These are phyloP conservation scores for Chloroceryle amazona DNA, from an alignment of 2,797 vertebrate species.

Conservation along the genomic window DNA sequence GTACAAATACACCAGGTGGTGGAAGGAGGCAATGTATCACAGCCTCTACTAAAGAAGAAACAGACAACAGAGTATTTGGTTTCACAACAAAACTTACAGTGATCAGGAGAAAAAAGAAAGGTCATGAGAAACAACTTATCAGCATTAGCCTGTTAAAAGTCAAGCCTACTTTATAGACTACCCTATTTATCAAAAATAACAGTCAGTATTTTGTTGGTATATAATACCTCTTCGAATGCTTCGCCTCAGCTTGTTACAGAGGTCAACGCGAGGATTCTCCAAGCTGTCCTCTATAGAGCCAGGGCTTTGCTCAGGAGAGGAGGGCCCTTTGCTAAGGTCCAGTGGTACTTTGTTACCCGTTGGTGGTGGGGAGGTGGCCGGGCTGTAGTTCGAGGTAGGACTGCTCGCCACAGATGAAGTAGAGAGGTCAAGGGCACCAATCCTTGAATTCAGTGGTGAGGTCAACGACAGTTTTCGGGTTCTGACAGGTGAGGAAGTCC, in stretches of 20 bases:
- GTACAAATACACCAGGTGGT: rapidly evolving
- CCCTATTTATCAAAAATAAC: not conserved
- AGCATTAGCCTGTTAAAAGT: not conserved
- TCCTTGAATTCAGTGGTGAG: conserved; percentile 89
- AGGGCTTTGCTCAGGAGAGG: conserved; percentile 90
- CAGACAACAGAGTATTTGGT: rapidly evolving
- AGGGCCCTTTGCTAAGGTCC: conserved; percentile 86
- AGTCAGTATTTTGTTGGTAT: not conserved
- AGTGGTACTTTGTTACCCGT: conserved; percentile 82
- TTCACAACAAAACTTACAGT: not conserved
- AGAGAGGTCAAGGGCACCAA: conserved; percentile 90
- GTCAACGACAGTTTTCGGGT: conserved; percentile 94
- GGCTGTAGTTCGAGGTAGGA: conserved; percentile 81
- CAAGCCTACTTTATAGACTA: not conserved
- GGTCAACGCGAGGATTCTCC: conserved; percentile 88
- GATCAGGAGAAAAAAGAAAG: not conserved
- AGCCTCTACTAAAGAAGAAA: not conserved
- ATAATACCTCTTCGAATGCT: conserved; percentile 91
- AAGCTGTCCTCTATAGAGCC: conserved; percentile 82
- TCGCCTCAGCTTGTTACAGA: conserved; percentile 90
- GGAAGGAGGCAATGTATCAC: rapidly evolving
- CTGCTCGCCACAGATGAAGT: conserved; percentile 81
- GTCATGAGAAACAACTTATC: not conserved
- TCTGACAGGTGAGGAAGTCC: conserved; percentile 91
- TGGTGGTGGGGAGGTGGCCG: conserved; percentile 88